These are phyloP conservation scores for Oreochromis grahami DNA, from an alignment of 2,797 vertebrate genomes.

Conservation along the genomic window DNA sequence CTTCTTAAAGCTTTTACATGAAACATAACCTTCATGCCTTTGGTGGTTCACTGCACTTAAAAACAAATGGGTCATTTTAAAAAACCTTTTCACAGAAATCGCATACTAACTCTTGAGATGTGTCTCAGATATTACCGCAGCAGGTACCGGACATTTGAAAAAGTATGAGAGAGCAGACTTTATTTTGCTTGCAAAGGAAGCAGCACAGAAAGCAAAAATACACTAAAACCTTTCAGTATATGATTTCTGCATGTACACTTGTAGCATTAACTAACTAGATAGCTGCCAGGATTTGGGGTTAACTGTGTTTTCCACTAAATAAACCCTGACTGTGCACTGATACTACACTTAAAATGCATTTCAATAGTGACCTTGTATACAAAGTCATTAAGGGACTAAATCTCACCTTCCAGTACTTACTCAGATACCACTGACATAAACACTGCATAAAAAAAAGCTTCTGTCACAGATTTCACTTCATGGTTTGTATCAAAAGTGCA, in stretches of 20 bases:
- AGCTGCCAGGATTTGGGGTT: not conserved
- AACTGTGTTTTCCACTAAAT: not conserved
- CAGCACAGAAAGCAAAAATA: not conserved
- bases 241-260: rapidly evolving
- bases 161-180: not conserved
- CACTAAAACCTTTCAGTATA: not conserved
- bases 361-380: not conserved
- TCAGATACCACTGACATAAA: not conserved
- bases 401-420: not conserved
- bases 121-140: not conserved
- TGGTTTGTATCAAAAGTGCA: not conserved
- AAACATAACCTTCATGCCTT: not conserved
- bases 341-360: not conserved
- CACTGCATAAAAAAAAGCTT: not conserved
- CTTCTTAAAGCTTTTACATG: not conserved
- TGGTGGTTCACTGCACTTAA: not conserved
- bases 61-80: rapidly evolving
- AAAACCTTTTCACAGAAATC: not conserved
- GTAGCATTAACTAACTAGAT: rapidly evolving
- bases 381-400: not conserved
- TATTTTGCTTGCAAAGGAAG: not conserved
- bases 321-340: not conserved
- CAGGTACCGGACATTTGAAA: not conserved
- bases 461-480: not conserved
- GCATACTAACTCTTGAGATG: not conserved